Evolutionary conservation across 2,888 invertebrate genomes (phyloP).

Genomic region (Drosophila mulleri): DNA sequence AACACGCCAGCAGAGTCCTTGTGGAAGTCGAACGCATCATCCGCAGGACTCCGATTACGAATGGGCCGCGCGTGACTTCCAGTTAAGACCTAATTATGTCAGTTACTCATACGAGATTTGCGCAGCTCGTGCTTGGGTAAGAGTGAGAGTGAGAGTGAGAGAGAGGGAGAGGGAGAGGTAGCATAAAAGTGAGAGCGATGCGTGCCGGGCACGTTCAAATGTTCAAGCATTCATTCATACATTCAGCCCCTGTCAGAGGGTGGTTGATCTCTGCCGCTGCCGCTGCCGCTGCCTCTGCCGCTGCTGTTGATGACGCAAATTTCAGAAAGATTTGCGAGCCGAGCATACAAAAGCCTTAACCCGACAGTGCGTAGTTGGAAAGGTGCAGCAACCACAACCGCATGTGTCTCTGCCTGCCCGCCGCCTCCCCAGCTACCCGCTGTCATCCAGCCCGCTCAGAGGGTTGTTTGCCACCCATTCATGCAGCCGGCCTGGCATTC

Average conservation of each 20-base stretch:
- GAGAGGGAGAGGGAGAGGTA: background rate
- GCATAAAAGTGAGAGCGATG: slow-evolving; percentile 56
- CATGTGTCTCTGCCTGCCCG: slow-evolving; percentile 8
- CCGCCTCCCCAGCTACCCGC: background rate
- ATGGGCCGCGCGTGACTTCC: slow-evolving; percentile 79
- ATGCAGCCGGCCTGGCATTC: slow-evolving; percentile 63
- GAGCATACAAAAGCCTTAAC: slow-evolving; percentile 24
- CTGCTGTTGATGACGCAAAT: slow-evolving; percentile 75
- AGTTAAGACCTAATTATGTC: slow-evolving; percentile 82
- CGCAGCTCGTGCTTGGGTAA: slow-evolving; percentile 26
- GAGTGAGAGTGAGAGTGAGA: background rate
- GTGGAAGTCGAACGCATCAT: slow-evolving; percentile 14
- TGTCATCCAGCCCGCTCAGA: slow-evolving; percentile 9
- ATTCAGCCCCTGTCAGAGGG: slow-evolving; percentile 26
- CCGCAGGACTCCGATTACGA: slow-evolving; percentile 62
- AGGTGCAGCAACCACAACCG: slow-evolving; percentile 51
- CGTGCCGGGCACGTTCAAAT: slow-evolving; percentile 79
- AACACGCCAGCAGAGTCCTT: slow-evolving; percentile 27
- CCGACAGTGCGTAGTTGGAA: slow-evolving; percentile 23
- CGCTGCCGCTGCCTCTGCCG: slow-evolving; percentile 35
- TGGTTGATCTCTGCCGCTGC: slow-evolving; percentile 15
- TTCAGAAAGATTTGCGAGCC: slow-evolving; percentile 70
- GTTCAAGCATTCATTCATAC: slow-evolving; percentile 45
- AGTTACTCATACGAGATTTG: slow-evolving; percentile 75
- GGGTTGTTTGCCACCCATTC: slow-evolving; percentile 45